Percentiles rank a stretch among this genome's conserved stretches.
Evolutionary conservation across 2,113 vertebrate species (phyloP).

Genomic region (Microtus oregoni): DNA sequence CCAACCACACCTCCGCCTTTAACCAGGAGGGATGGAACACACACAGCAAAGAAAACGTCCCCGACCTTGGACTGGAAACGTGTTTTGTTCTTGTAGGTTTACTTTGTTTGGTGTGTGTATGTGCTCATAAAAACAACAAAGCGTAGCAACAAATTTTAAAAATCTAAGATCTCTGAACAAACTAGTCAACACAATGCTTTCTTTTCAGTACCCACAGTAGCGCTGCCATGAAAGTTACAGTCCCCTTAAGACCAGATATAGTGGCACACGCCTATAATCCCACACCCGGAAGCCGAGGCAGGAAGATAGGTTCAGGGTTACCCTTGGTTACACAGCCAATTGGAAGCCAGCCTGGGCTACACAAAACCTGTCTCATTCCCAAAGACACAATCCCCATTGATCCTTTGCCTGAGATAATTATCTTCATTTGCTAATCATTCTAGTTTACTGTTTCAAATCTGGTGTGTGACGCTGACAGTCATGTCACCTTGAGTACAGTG

Average conservation of each 20-base stretch:
- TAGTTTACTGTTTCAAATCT: neutral
- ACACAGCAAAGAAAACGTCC: neutral
- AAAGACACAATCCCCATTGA: neutral
- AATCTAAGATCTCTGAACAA: neutral
- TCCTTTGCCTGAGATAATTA: neutral
- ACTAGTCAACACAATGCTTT: slow-evolving; percentile 40
- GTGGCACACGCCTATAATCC: neutral
- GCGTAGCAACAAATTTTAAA: neutral
- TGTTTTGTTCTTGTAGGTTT: neutral
- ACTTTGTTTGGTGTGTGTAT: neutral
- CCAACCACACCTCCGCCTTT: neutral
- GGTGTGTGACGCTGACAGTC: neutral
- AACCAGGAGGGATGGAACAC: neutral
- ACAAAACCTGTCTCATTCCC: neutral
- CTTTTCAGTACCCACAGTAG: neutral
- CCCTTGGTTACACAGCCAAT: neutral
- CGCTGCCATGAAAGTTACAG: neutral
- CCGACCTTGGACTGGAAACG: neutral
- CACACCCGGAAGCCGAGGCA: neutral
- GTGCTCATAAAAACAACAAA: neutral
- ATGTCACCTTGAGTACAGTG: neutral
- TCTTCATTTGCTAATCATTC: neutral
- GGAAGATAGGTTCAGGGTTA: neutral
- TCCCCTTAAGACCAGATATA: neutral
- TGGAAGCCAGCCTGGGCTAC: neutral